Percentiles rank a stretch among this genome's conserved stretches.
Evolutionary conservation across 2,113 vertebrate genomes (phyloP).

Genomic region (Pithys albifrons): DNA sequence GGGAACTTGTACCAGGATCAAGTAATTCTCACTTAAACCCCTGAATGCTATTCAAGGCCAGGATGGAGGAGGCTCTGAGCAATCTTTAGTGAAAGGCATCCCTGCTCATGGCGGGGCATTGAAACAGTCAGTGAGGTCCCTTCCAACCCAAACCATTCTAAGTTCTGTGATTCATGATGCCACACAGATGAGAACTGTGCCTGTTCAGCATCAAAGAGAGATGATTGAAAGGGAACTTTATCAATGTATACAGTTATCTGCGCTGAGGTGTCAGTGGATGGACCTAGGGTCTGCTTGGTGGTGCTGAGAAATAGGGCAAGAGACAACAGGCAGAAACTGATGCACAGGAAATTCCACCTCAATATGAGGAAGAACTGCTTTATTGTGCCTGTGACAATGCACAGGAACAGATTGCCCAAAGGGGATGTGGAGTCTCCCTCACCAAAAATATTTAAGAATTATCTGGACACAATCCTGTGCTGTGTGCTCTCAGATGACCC

Average conservation of each 20-base stretch:
- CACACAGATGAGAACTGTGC: not conserved
- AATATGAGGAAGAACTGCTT: fast-evolving
- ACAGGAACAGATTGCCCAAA: not conserved
- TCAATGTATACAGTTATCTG: not conserved
- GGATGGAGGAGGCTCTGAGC: not conserved
- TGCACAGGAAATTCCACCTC: not conserved
- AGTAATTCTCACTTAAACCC: not conserved
- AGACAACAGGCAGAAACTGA: fast-evolving
- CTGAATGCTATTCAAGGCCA: not conserved
- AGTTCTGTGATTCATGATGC: not conserved
- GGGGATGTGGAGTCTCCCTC: not conserved
- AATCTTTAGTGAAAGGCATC: too few species aligned
- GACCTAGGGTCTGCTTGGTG: not conserved
- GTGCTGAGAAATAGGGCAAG: not conserved
- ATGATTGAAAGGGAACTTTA: not conserved
- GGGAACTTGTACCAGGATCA: not conserved
- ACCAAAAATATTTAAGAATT: not conserved
- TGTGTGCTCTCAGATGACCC: not conserved
- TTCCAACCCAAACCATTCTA: not conserved
- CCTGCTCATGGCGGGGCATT: not conserved
- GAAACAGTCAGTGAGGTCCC: not conserved
- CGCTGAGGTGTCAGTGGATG: not conserved
- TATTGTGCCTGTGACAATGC: not conserved
- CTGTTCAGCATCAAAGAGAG: not conserved
- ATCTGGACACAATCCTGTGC: not conserved